Base-by-base conservation (phyloP, 1,140 invertebrate genomes). In the Thaumatotibia leucotreta region DNA sequence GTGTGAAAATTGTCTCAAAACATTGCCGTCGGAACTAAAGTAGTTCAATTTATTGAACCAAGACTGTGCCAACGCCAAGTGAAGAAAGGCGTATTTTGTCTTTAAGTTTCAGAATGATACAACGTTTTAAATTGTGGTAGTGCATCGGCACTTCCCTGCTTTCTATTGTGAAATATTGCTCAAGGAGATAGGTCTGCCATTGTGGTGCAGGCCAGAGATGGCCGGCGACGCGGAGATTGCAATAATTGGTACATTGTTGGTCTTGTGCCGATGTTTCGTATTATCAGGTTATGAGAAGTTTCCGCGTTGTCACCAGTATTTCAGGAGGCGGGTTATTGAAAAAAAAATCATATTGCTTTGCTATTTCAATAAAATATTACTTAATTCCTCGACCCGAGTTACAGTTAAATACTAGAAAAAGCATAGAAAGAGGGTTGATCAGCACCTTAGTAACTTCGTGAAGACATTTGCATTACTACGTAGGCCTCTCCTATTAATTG, bases 21-120 rank as follows among this genome's bases (percentile, higher is more conserved):
- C 52, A 58, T 27, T 14, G 52, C 24, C 14, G 24, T 14, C 24
- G 27, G 52, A 58, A 29, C 52, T 58, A 58, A 58, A 58, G 52
- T 58, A 58, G 52, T 58, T 58, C 52, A 58, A 58, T 58, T 58
- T 58, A 58, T 58, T 58, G 52, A 58, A 27, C 52, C 52, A 24
- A 58, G 24, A 58, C 52, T 45, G 4, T 45, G 14, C 14, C 1
- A 17, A 5, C 20, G 3, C 14, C 20, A 20, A 14, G 14, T 45
- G 39, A 45, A 45, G n/a, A 29, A 45, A 45, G 39, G 17, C 39
- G 39, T 45, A 45, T 8, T 45, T 45, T 20, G 39, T 45, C 11
- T 20, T 20, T 6, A 45, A 20, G 6, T 8, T 20, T 45, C 20
- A 20, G 8, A 45, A 20, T 20, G 39, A 20, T 45, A 45, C 17